Conservation (phyloP, 2,797 vertebrate genomes). For the Enteromius trimaculatus region DNA sequence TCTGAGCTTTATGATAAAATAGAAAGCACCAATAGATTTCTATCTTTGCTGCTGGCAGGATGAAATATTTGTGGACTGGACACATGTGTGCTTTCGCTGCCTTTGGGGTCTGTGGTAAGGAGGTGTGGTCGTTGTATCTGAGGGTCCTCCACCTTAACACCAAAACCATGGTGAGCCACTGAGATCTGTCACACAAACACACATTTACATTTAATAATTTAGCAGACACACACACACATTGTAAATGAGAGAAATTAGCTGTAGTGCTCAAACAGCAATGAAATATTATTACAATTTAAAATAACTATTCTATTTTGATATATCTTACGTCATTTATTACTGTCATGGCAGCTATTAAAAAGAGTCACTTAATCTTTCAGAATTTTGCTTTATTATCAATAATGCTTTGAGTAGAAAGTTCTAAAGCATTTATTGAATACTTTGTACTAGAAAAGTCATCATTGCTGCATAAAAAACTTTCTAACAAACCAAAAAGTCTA, state of each 20-base stretch:
- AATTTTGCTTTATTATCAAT: neutral
- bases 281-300: neutral
- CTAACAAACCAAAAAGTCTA: neutral
- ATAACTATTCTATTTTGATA: neutral
- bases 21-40: neutral
- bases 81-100: conserved; percentile 94
- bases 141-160: conserved; percentile 79
- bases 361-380: neutral
- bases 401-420: neutral
- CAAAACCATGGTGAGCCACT: conserved; percentile 73
- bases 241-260: neutral
- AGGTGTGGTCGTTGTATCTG: conserved; percentile 85
- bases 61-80: conserved; percentile 98
- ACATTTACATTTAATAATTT: neutral
- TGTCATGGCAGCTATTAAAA: neutral
- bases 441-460: neutral
- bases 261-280: neutral
- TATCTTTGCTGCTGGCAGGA: conserved; percentile 75
- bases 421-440: neutral
- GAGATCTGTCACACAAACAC: neutral
- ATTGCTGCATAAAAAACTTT: neutral
- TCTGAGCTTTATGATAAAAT: conserved; percentile 37
- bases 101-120: conserved; percentile 89
- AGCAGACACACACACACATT: neutral
- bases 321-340: neutral